A percentile compares a stretch with the other conserved stretches of the same genome.
phyloP scores from a whole-genome alignment of 2,113 vertebrate genomes.

The Eurystomus gularis region DNA sequence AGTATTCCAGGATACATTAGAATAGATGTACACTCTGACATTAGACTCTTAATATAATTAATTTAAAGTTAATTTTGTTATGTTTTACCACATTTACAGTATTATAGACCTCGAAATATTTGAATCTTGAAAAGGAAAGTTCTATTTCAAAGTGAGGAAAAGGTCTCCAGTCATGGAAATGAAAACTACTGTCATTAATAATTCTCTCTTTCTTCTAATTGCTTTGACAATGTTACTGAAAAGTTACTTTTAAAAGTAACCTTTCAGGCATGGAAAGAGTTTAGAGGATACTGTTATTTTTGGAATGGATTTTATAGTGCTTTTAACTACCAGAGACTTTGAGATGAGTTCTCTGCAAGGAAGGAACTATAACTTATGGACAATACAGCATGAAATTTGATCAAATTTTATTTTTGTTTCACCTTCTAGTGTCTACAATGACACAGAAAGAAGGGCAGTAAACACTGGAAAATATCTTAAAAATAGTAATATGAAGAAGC shows the following conservation, averaged over 20 bases:
- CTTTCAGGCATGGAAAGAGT: background rate
- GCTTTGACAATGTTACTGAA: background rate
- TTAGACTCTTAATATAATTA: background rate
- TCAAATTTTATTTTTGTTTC: slow-evolving; percentile 10
- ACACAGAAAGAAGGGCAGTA: background rate
- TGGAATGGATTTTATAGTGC: background rate
- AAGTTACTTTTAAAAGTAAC: background rate
- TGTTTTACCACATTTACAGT: background rate
- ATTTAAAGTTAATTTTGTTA: background rate
- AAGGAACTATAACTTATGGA: background rate
- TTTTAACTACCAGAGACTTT: background rate
- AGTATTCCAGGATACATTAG: background rate
- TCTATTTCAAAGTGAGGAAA: background rate
- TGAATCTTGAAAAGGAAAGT: background rate
- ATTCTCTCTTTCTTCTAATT: background rate
- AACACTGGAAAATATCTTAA: background rate
- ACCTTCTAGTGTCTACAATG: background rate
- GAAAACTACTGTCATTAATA: background rate
- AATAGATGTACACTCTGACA: background rate
- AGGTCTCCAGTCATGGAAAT: background rate
- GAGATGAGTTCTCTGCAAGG: background rate
- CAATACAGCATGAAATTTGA: background rate
- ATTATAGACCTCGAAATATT: background rate
- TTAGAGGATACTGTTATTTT: background rate
- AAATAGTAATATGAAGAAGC: slow-evolving; percentile 4